Evolutionary conservation across 2,888 invertebrate genomes (phyloP), one percentile per base, ranked within the genome.

Genomic region (Tachina grossa): DNA sequence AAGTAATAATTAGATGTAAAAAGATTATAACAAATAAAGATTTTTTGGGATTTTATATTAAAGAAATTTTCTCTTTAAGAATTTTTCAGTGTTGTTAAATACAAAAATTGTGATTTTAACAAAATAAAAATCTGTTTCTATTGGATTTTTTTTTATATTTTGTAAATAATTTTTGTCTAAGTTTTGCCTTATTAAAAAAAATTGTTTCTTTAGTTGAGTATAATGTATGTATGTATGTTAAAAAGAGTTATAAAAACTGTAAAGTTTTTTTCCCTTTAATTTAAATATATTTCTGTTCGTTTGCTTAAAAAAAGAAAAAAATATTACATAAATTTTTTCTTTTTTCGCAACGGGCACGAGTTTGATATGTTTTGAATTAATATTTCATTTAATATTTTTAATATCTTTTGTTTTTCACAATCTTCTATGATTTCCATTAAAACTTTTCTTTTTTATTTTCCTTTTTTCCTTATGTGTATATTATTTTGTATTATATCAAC

Each of bases 351-450:
- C 92, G 93, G 93, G 93, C 93, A 93, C 93, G 91, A 92, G 90
- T 90, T 92, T 93, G 93, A 93, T 93, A 93, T 93, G 93, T 92
- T 92, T 93, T 91, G 91, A 92, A 85, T 85, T 85, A 91, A 89
- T 89, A 88, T 88, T 86, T 87, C 76, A 83, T 84, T 87, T 84
- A 45, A 65, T 65, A 66, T 81, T 9, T 57, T 51, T 85, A 81
- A 78, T 80, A 72, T 83, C 71, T 41, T 71, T 66, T 59, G 19
- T 63, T 68, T 59, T 71, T 82, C 68, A 79, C 82, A 83, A 79
- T 83, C 85, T 49, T 78, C 53, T 65, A 19, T 68, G 81, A 87
- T 69, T 74, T 88, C 82, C 83, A 80, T 87, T 83, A 76, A 78
- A 81, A 22, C 76, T 84, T 31, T 14, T 10, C 41, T 39, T 11